These are phyloP conservation scores for Paragorgia papillata DNA, from an alignment of 92 coral and sea anemone genomes.

Conservation along the genomic window DNA sequence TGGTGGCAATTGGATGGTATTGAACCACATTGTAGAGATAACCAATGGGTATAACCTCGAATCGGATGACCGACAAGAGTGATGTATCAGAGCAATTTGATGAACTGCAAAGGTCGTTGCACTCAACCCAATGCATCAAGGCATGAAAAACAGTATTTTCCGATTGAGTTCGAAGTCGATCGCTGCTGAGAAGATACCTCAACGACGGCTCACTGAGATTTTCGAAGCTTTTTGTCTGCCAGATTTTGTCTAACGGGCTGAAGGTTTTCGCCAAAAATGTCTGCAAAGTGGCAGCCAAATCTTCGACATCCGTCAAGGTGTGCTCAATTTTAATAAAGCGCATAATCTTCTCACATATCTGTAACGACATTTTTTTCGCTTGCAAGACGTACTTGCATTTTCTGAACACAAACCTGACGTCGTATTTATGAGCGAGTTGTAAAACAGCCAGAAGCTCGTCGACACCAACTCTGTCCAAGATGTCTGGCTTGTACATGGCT, in stretches of 20 bases:
- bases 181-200: conserved; percentile 14
- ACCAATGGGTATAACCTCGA: not conserved
- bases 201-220: not conserved
- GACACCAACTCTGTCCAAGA: not conserved
- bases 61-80: not conserved
- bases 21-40: conserved; percentile 15
- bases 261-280: not conserved
- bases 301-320: conserved; percentile 11
- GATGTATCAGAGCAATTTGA: not conserved
- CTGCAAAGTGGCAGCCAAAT: conserved; percentile 11
- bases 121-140: conserved; percentile 72
- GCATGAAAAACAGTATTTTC: conserved; percentile 94
- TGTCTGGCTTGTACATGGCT: conserved; percentile 18
- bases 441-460: conserved; percentile 12
- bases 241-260: conserved; percentile 7
- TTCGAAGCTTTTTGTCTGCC: conserved; percentile 5
- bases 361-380: not conserved
- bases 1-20: not conserved
- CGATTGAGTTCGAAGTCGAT: conserved; percentile 76
- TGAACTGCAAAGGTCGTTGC: conserved; percentile 36
- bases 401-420: not conserved
- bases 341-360: not conserved
- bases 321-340: not conserved
- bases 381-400: conserved; percentile 7
- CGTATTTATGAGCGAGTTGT: conserved; percentile 20